These are phyloP conservation scores for Columba janthina DNA, from an alignment of 2,113 vertebrate genomes.

Conservation along the genomic window DNA sequence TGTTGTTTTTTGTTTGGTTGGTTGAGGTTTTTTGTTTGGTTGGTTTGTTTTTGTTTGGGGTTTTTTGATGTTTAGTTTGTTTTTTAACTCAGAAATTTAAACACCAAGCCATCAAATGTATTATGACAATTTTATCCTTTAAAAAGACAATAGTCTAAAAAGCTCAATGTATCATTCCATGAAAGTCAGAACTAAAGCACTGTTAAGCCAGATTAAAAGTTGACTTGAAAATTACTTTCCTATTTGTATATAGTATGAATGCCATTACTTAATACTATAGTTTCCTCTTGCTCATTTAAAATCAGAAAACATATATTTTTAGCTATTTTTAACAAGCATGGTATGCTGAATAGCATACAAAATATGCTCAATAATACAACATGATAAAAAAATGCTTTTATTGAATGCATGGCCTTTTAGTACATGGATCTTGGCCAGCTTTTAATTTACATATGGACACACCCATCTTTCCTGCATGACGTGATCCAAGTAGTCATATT, in stretches of 20 bases:
- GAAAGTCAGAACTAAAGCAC: neutral
- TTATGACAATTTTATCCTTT: neutral
- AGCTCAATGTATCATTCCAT: neutral
- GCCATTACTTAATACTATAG: neutral
- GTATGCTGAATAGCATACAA: neutral
- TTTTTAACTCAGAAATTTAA: conserved; percentile 6
- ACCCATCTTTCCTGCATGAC: neutral
- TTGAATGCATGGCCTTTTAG: neutral
- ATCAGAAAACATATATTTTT: neutral
- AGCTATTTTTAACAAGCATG: neutral
- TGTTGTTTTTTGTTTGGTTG: too few species aligned
- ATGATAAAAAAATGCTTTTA: neutral
- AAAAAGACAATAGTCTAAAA: neutral
- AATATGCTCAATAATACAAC: neutral
- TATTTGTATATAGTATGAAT: neutral
- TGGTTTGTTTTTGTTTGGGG: too few species aligned
- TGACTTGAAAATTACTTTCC: neutral
- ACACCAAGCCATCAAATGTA: conserved; percentile 20
- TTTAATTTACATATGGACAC: neutral
- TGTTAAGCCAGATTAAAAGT: neutral
- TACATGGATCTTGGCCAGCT: neutral
- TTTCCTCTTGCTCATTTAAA: neutral
- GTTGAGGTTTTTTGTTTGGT: too few species aligned
- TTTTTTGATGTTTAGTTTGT: too few species aligned
- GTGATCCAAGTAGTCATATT: neutral